Evolutionary conservation across 2,888 invertebrate genomes (phyloP).

Genomic region (Sinotaia quadrata): DNA sequence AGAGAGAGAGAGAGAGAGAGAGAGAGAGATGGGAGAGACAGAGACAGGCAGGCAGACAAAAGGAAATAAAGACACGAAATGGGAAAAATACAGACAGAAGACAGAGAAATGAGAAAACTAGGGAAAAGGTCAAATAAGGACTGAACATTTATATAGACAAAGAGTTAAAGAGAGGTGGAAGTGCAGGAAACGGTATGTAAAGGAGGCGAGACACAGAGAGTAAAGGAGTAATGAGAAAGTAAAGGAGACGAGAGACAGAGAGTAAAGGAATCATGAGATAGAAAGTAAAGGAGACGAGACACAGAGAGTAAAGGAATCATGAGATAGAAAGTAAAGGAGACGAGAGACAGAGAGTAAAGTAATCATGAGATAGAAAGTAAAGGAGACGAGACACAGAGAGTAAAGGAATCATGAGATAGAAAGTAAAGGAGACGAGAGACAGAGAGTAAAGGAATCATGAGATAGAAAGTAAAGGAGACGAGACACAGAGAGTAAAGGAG

Average conservation of each 20-base stretch:
- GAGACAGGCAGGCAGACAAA: background rate
- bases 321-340: background rate
- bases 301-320: background rate
- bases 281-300: no score
- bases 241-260: background rate
- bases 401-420: background rate
- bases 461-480: background rate
- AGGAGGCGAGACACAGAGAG: background rate
- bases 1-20: conserved; percentile 15
- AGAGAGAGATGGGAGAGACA: conserved; percentile 5
- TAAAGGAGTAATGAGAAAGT: background rate
- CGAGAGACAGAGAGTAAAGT: background rate
- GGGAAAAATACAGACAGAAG: background rate
- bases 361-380: no score
- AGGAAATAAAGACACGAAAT: no score
- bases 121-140: background rate
- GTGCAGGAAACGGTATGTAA: background rate
- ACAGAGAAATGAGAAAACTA: background rate
- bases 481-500: background rate
- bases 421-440: background rate
- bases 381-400: background rate
- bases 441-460: background rate
- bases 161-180: background rate
- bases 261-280: background rate
- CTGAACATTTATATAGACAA: background rate